Evolutionary conservation across 2,113 vertebrate species (phyloP), one percentile per base, ranked within the genome.

Genomic region (Protobothrops flavoviridis): DNA sequence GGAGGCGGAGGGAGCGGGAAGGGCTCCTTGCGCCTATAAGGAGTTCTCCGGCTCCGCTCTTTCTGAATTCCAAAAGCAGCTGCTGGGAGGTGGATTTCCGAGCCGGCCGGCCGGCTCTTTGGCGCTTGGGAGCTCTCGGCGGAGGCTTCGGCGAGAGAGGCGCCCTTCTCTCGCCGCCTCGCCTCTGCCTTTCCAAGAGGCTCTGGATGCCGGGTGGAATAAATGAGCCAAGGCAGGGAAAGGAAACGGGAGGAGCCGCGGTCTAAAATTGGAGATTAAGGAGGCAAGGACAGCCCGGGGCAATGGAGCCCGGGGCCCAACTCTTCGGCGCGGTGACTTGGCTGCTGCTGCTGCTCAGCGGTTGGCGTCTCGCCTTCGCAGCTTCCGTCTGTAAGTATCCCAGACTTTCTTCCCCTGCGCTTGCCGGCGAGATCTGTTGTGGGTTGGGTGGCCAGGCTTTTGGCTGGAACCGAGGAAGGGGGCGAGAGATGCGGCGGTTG

Each of bases 361-460:
- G 95, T 64, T 98, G 97, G 96, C 97, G 94, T 59, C 95, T 95
- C 64, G 97, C 97, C 97, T 97, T 96, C 87, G 90, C 98, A 0
- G 98, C 98, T 33, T 94, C 96, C 33, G 98, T 97, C 17, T 98
- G 98, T 98, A 95, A 98, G 98, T 98, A 96, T 59, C 39, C 88
- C 55, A 24, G 33, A 52, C 86, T 87, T 50, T 87, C 24, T 3
- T 9, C 21, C 43, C 23, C 50, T 33, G 20, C 69, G 39, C 33
- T 0, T 0, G 9, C 23, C 33, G 21, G 33, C 21, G 89, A 17
- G 92, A 7, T 8, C 21, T 45, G 1, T 43, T 12, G 24, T 43
- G 5, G 3, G 52, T 17, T 43, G 12, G 90, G 89, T 52, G 15
- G 24, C 26, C 26, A 94, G 86, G 91, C 50, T 5, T 33, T 48